These are phyloP conservation scores for Hydrophis major DNA, from an alignment of 2,797 vertebrate genomes.

Conservation along the genomic window DNA sequence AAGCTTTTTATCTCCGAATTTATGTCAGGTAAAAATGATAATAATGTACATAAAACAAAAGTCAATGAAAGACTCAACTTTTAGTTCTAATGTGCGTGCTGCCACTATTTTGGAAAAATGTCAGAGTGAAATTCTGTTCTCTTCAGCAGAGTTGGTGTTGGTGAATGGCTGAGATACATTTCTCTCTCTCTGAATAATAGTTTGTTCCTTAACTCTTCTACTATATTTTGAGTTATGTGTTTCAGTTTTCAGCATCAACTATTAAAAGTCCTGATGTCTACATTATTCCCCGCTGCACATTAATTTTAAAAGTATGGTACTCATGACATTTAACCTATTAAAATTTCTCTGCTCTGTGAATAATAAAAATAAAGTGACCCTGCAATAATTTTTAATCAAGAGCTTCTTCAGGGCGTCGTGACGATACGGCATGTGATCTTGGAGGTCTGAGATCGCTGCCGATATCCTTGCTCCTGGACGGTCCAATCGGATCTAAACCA, in stretches of 20 bases:
- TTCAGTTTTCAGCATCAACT: neutral
- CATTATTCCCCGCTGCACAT: constrained; percentile 1
- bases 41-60: neutral
- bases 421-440: too few species aligned
- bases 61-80: neutral
- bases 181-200: neutral
- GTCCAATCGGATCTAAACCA: too few species aligned
- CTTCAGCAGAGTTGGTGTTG: neutral
- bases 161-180: neutral
- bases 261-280: constrained; percentile 11
- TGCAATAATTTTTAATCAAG: constrained; percentile 34
- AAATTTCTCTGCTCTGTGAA: neutral
- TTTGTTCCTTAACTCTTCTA: neutral
- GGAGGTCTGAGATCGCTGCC: too few species aligned
- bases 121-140: neutral
- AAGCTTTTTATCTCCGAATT: neutral
- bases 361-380: constrained; percentile 19
- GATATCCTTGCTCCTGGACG: too few species aligned
- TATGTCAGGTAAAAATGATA: neutral
- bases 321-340: neutral
- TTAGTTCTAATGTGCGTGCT: constrained; percentile 11
- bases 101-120: neutral
- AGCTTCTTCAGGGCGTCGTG: neutral
- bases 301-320: neutral
- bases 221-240: constrained; percentile 1